Conservation (phyloP, 1,140 invertebrate genomes). For the Conus betulinus region DNA sequence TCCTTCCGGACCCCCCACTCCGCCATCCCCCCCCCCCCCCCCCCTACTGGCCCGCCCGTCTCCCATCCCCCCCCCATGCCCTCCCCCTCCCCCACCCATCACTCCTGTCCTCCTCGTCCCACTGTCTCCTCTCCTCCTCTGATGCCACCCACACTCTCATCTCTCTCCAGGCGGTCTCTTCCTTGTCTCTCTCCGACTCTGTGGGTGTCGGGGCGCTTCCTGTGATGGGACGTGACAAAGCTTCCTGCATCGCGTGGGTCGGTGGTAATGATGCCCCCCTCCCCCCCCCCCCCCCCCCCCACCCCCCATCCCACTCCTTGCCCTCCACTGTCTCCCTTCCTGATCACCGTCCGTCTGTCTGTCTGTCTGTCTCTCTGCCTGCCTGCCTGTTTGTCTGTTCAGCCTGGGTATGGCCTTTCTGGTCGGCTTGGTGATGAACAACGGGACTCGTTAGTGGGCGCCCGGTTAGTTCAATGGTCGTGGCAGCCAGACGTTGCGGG, state of each 20-base stretch:
- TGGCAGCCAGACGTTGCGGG: too few relatives aligned
- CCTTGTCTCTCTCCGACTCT: not conserved
- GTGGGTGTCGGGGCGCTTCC: not conserved
- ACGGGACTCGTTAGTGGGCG: too few relatives aligned
- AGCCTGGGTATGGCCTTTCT: too few relatives aligned
- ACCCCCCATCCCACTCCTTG: not conserved
- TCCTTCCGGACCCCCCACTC: conserved; percentile 7
- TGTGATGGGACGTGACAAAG: conserved; percentile 6
- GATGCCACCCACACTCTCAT: not conserved
- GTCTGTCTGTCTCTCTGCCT: not conserved
- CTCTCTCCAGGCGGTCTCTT: not conserved
- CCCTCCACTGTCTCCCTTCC: too few relatives aligned
- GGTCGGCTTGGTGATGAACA: too few relatives aligned
- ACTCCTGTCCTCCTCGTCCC: not conserved
- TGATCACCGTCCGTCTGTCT: not conserved
- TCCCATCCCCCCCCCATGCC: not conserved
- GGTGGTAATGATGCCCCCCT: not conserved
- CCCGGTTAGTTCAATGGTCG: too few relatives aligned
- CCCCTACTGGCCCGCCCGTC: not conserved
- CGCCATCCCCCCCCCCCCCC: not conserved
- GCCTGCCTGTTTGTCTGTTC: too few relatives aligned
- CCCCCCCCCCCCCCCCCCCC: not conserved
- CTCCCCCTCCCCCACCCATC: not conserved
- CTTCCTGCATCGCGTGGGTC: not conserved
- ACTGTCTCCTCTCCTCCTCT: not conserved